A percentile compares a stretch with the other conserved stretches of the same genome.
These are phyloP conservation scores for Drosophila recens DNA, from an alignment of 2,888 invertebrate genomes.

Conservation along the genomic window DNA sequence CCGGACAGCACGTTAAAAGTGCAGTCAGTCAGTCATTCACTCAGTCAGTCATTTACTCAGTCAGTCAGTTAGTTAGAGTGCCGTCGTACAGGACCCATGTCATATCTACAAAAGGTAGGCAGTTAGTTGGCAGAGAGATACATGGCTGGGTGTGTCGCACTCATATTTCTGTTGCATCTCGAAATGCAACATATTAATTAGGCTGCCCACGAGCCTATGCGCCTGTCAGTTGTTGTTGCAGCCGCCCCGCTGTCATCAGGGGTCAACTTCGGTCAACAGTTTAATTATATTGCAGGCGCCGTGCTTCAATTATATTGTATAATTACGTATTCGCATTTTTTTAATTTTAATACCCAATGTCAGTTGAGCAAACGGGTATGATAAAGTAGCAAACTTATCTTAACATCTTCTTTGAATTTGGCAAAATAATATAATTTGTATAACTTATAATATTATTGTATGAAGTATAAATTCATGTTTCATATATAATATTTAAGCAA, in stretches of 20 bases:
- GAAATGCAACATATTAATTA: slow-evolving; percentile 72
- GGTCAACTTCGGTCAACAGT: slow-evolving; percentile 61
- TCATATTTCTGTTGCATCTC: slow-evolving; percentile 57
- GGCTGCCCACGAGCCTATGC: slow-evolving; percentile 69
- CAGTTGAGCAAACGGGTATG: neutral
- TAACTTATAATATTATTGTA: no score
- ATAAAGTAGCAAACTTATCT: neutral
- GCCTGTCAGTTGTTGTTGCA: slow-evolving; percentile 62
- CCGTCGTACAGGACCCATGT: slow-evolving; percentile 18
- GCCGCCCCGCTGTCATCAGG: slow-evolving; percentile 39
- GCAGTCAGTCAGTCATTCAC: slow-evolving; percentile 13
- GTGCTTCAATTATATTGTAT: slow-evolving; percentile 49
- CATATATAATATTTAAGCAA: no score
- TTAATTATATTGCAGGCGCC: slow-evolving; percentile 71
- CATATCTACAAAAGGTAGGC: slow-evolving; percentile 21
- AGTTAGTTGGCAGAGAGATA: slow-evolving; percentile 1
- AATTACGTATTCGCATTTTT: slow-evolving; percentile 15
- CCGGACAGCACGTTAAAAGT: slow-evolving; percentile 14
- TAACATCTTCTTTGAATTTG: neutral
- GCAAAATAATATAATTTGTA: no score
- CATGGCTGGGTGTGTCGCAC: slow-evolving; percentile 46
- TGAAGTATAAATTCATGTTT: no score
- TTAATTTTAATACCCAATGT: slow-evolving; percentile 9
- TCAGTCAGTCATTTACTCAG: slow-evolving; percentile 1
- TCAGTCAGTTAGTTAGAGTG: neutral